Base-by-base conservation (phyloP, 2,888 invertebrate genomes). In the Cyclophora punctaria region DNA sequence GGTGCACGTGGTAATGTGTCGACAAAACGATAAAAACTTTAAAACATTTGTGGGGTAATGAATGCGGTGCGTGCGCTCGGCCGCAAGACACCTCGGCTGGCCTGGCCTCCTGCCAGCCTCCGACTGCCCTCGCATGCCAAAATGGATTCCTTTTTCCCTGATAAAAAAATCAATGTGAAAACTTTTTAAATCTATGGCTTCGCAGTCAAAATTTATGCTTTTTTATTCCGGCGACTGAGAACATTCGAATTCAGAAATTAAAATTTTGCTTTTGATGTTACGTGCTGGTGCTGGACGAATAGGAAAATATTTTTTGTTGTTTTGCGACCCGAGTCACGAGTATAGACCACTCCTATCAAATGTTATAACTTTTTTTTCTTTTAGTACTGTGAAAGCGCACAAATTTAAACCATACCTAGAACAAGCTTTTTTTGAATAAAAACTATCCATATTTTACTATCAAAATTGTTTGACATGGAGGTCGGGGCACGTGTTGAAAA, bases 71-170 rank as follows among this genome's bases (percentile, higher is more conserved):
- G 37, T 37, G 37, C 4, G 37, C 4, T 37, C 37, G 4, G 37
- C 37, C 57, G 57, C 64, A 47, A 53, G 59, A 63, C 63, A 64
- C 65, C 62, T 64, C 55, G 55, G 67, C 69, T 63, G 67, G 62
- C 49, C 61, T 78, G 79, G 78, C 65, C 42, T 51, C 5, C 4
- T 67, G 78, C 79, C 78, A 79, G 55, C 50, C 57, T 61, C 66
- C 73, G 72, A 72, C 65, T 73, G 68, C 71, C 68, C 67, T 62
- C 67, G 67, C 66, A 72, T 70, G 75, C 77, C 77, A 75, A 76
- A 76, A 73, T 69, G 71, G 69, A 72, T 70, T 71, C 69, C 67
- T 62, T 4, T 37, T 37, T 62, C 58, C 66, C 64, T 62, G 44
- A 44, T 7, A 44, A 71, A 73, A 65, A 67, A 65, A 71, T 63